Evolutionary conservation across 1,140 invertebrate genomes (phyloP), one percentile per base, ranked within the genome.

Genomic region (Bombyx mori): DNA sequence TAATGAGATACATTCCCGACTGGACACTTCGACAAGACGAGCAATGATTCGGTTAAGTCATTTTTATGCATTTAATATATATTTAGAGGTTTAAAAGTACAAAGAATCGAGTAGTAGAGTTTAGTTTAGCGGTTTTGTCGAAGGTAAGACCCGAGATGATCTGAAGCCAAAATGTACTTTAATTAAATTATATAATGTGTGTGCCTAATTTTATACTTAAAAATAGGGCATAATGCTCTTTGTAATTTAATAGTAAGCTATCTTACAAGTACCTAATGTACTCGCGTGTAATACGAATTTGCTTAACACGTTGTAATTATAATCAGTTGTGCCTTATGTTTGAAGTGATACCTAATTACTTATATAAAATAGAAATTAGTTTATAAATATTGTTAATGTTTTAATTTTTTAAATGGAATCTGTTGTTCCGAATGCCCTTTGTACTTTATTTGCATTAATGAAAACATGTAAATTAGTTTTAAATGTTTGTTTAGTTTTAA

Each of bases 11-110:
- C 69, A 77, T 77, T 73, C 71, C 69, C 68, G 57, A 56, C 59
- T 65, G 61, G 60, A 58, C 58, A 53, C 64, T 68, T 70, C 65
- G 65, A 69, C 65, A 63, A 71, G 68, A 69, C 66, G 73, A 61
- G 66, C 59, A 64, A 68, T 63, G 60, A 61, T 60, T 71, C 63
- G 56, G 58, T 64, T 66, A 70, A 76, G 71, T 82, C 73, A 62
- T 68, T 75, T 65, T 61, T 72, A 74, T 79, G 82, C 82, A 86
- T 86, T 86, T 86, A 86, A 71, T 62, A 66, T 83, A 85, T 78
- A 57, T 75, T 82, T 79, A 79, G 72, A 69, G 55, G 62, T 67
- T 61, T 64, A 63, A 73, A 80, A 82, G 80, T 86, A 86, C 80
- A 86, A 83, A 80, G 67, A 77, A 71, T 79, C 71, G 68, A 78